These are phyloP conservation scores for pig (Sus scrofa) DNA, from an alignment of 2,113 vertebrate genomes.

Conservation along the genomic window T2T-Sscrofa CM000819.6:14691501-14692000, in stretches of 20 bases:
- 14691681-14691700: slow-evolving; percentile 86
- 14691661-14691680: slow-evolving; percentile 83
- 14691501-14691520: slow-evolving; percentile 91
- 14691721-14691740: slow-evolving; percentile 62
- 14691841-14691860: background rate
- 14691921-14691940: background rate
- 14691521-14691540: slow-evolving; percentile 89
- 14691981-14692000: background rate
- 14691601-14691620: slow-evolving; percentile 85
- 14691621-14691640: slow-evolving; percentile 88
- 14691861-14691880: background rate
- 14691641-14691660: slow-evolving; percentile 89
- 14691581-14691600: slow-evolving; percentile 86
- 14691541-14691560: slow-evolving; percentile 89
- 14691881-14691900: background rate
- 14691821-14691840: background rate
- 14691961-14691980: accelerated
- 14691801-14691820: background rate
- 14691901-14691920: background rate
- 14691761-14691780: slow-evolving; percentile 37
- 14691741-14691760: slow-evolving; percentile 49
- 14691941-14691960: background rate
- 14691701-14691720: slow-evolving; percentile 73
- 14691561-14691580: slow-evolving; percentile 90
- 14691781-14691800: slow-evolving; percentile 1